phyloP scores from a whole-genome alignment of 2,888 invertebrate species.

The Litoditis marina region DNA sequence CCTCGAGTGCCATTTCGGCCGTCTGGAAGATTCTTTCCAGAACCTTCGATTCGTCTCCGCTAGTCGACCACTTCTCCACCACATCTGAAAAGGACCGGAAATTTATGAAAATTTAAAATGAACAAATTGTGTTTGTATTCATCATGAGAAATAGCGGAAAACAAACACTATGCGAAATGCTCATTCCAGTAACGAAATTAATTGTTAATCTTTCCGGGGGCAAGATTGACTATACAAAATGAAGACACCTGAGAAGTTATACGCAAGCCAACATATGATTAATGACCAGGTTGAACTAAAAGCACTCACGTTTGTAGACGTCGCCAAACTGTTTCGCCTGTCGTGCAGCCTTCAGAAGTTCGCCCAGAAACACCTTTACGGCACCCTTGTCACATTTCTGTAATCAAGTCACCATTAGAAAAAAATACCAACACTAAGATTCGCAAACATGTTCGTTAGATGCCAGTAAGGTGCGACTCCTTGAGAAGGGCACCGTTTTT shows the following conservation, averaged over 20 bases:
- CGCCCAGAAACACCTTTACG: conserved; percentile 20
- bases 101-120: not conserved
- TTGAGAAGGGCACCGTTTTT: too few species aligned
- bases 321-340: conserved; percentile 7
- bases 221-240: too few species aligned
- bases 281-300: too few species aligned
- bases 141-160: too few species aligned
- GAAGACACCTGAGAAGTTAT: too few species aligned
- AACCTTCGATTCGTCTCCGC: conserved; percentile 32
- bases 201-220: too few species aligned
- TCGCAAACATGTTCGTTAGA: not conserved
- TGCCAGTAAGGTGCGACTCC: too few species aligned
- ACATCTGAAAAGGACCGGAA: conserved; percentile 20
- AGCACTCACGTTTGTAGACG: conserved; percentile 9
- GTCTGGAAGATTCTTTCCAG: conserved; percentile 27
- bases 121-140: too few species aligned
- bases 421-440: conserved; percentile 1
- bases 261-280: too few species aligned
- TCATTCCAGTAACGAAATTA: too few species aligned
- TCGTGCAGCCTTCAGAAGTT: conserved; percentile 17
- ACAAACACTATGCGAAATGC: too few species aligned
- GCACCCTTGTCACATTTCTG: conserved; percentile 24
- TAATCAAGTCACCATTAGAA: not conserved
- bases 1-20: conserved; percentile 14
- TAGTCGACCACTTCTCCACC: conserved; percentile 34